Percentiles rank a stretch among this genome's conserved stretches.
phyloP scores from a whole-genome alignment of 2,113 vertebrate species.

The Thunnus thynnus region DNA sequence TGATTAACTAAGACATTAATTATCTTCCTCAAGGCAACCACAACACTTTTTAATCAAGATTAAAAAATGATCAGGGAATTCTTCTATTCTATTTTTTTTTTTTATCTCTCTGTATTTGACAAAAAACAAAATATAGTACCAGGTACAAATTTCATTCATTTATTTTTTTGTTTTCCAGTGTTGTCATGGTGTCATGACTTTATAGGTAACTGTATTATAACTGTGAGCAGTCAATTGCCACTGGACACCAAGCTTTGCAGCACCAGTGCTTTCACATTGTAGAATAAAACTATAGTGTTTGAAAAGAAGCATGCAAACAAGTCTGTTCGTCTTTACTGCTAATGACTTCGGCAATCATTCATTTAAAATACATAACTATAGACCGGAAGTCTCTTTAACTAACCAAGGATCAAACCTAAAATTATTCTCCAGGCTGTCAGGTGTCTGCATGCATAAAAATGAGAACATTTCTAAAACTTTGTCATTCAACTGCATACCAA shows the following conservation, averaged over 20 bases:
- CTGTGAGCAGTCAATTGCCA: not conserved
- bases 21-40: slow-evolving; percentile 5
- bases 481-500: not conserved
- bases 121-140: not conserved
- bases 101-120: not conserved
- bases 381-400: no score
- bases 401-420: not conserved
- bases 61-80: not conserved
- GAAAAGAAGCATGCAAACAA: no score
- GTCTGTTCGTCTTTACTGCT: no score
- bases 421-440: not conserved
- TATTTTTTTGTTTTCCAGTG: not conserved
- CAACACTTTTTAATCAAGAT: not conserved
- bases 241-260: not conserved
- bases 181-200: not conserved
- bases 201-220: not conserved
- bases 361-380: no score
- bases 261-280: no score
- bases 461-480: not conserved
- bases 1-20: slow-evolving; percentile 5
- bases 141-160: no score
- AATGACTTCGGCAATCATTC: no score
- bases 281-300: no score
- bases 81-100: not conserved
- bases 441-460: not conserved